These are phyloP conservation scores for Anthonomus grandis DNA, from an alignment of 1,140 invertebrate genomes.

Conservation along the genomic window DNA sequence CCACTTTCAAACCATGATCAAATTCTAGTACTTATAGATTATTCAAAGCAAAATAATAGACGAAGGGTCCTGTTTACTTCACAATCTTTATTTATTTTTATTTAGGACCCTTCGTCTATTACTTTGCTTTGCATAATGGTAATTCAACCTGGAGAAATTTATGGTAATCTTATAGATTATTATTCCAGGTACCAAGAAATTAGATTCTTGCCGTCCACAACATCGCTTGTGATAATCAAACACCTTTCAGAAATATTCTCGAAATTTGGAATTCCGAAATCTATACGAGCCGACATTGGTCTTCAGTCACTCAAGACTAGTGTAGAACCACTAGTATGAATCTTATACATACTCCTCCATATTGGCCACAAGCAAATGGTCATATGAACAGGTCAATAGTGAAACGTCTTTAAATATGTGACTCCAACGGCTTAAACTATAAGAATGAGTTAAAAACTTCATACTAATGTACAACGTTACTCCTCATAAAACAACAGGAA, in stretches of 20 bases:
- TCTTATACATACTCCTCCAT: conserved; percentile 25
- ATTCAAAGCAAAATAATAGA: too few species aligned
- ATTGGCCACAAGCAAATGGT: conserved; percentile 42
- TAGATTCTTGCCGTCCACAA: conserved; percentile 28
- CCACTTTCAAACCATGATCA: conserved; percentile 27
- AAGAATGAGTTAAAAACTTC: conserved; percentile 33
- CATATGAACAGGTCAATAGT: conserved; percentile 41
- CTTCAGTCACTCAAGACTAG: conserved; percentile 34
- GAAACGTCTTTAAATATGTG: conserved; percentile 28
- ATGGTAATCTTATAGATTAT: too few species aligned
- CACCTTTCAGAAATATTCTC: conserved; percentile 24
- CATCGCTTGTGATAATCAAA: conserved; percentile 15
- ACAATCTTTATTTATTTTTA: too few species aligned
- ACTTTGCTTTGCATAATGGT: too few species aligned
- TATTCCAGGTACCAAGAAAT: conserved; percentile 30
- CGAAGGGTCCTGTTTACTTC: too few species aligned
- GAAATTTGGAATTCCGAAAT: conserved; percentile 20
- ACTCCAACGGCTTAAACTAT: conserved; percentile 23
- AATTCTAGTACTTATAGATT: conserved; percentile 33
- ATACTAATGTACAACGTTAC: conserved; percentile 43
- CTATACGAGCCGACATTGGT: conserved; percentile 37
- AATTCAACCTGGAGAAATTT: too few species aligned
- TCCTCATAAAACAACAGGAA: conserved; percentile 41
- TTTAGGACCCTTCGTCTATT: too few species aligned
- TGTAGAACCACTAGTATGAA: conserved; percentile 24